phyloP scores from a whole-genome alignment of 2,888 invertebrate genomes.

The Sarcophaga caerulescens region DNA sequence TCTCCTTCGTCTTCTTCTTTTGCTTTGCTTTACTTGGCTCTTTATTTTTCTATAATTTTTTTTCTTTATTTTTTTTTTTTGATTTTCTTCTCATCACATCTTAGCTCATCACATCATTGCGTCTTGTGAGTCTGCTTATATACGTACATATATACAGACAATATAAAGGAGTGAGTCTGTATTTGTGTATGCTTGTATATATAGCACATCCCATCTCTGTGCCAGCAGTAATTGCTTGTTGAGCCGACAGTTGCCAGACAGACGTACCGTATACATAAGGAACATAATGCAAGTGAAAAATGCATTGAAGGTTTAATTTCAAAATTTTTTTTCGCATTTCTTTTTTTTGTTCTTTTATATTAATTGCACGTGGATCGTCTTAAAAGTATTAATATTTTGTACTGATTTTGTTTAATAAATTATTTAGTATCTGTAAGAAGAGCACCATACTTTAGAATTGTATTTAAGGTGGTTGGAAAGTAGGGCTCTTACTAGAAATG shows the following conservation, averaged over 20 bases:
- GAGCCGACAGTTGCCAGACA: conserved; percentile 48
- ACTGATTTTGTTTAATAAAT: too few relatives aligned
- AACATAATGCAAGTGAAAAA: conserved; percentile 6
- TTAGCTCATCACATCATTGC: neutral
- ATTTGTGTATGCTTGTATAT: neutral
- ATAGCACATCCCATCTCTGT: neutral
- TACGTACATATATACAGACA: neutral
- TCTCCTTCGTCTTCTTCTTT: neutral
- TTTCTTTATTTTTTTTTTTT: conserved; percentile 28
- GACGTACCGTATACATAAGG: conserved; percentile 25
- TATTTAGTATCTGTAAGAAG: too few relatives aligned
- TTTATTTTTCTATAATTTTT: conserved; percentile 21
- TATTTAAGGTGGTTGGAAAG: too few relatives aligned
- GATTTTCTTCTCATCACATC: conserved; percentile 2
- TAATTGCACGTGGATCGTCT: neutral
- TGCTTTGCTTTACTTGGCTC: neutral
- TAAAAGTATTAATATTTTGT: too few relatives aligned
- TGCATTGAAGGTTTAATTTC: neutral
- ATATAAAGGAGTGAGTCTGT: neutral
- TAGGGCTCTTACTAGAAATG: too few relatives aligned
- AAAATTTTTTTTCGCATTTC: neutral
- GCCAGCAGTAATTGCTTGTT: conserved; percentile 29
- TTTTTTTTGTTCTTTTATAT: neutral
- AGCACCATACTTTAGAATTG: too few relatives aligned
- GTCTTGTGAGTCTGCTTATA: conserved; percentile 4